phyloP scores from a whole-genome alignment of 2,888 invertebrate genomes.

The Drymonia ruficornis region DNA sequence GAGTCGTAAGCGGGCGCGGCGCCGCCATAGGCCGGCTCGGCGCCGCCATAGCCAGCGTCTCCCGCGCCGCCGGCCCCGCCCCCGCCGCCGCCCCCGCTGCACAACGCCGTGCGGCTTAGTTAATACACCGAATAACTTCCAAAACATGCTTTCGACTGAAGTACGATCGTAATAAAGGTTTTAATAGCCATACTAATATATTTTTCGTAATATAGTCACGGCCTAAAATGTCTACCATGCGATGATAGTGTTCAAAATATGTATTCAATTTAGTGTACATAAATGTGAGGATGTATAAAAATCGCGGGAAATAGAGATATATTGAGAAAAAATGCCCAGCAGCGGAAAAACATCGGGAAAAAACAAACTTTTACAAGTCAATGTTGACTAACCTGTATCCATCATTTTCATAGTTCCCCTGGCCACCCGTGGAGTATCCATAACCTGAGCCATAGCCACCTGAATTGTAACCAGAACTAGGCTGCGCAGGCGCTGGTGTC shows the following conservation, averaged over 20 bases:
- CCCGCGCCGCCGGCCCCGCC: constrained; percentile 65
- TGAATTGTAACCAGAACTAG: constrained; percentile 63
- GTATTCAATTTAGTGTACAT: too few species aligned
- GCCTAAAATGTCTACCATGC: too few species aligned
- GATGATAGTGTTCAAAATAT: too few species aligned
- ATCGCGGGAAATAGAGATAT: not conserved
- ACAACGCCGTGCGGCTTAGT: not conserved
- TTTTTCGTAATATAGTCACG: too few species aligned
- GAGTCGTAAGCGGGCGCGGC: constrained; percentile 66
- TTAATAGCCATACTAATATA: too few species aligned
- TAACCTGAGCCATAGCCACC: constrained; percentile 65
- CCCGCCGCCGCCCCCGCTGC: constrained; percentile 20
- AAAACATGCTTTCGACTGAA: too few species aligned
- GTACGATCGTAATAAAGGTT: too few species aligned
- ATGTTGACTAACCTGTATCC: constrained; percentile 62
- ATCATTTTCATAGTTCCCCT: constrained; percentile 71
- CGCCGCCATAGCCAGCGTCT: constrained; percentile 72
- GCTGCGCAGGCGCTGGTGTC: constrained; percentile 58
- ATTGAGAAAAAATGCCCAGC: not conserved
- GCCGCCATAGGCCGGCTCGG: constrained; percentile 67
- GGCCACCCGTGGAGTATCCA: constrained; percentile 70
- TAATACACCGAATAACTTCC: not conserved
- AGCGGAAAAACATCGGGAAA: too few species aligned
- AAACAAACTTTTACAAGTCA: too few species aligned
- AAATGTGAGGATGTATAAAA: too few species aligned